phyloP scores from a whole-genome alignment of 2,113 vertebrate genomes.

The Monopterus albus region DNA sequence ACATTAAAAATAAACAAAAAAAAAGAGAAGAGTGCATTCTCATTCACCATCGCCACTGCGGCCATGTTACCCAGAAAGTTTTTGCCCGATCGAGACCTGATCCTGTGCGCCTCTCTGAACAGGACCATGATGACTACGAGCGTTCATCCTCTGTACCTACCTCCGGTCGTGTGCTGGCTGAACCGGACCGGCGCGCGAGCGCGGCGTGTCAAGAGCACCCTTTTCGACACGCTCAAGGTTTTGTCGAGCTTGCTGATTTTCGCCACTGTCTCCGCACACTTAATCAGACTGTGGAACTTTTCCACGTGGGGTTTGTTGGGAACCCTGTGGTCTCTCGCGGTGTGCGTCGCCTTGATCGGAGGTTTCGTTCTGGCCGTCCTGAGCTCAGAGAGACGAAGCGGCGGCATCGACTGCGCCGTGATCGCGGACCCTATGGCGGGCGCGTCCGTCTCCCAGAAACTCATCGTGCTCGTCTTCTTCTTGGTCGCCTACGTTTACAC shows the following conservation, averaged over 20 bases:
- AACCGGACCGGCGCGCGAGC: neutral
- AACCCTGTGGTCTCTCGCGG: neutral
- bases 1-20: too few species aligned
- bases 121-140: neutral
- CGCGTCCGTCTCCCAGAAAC: neutral
- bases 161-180: neutral
- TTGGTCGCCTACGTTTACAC: neutral
- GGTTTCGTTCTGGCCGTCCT: accelerated
- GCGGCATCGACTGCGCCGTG: accelerated
- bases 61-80: slow-evolving; percentile 10
- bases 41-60: too few species aligned
- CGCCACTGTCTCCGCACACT: too few species aligned
- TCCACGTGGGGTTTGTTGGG: neutral
- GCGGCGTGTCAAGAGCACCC: neutral
- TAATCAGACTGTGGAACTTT: neutral
- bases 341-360: neutral
- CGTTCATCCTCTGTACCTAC: slow-evolving; percentile 5
- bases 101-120: neutral
- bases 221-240: neutral
- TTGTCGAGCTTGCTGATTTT: too few species aligned
- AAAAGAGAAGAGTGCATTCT: too few species aligned
- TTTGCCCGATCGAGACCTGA: slow-evolving; percentile 1
- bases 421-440: neutral
- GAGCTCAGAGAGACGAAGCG: neutral
- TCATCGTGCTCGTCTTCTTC: neutral